Base-by-base conservation (phyloP, 2,113 vertebrate genomes). In the Podarcis muralis region DNA sequence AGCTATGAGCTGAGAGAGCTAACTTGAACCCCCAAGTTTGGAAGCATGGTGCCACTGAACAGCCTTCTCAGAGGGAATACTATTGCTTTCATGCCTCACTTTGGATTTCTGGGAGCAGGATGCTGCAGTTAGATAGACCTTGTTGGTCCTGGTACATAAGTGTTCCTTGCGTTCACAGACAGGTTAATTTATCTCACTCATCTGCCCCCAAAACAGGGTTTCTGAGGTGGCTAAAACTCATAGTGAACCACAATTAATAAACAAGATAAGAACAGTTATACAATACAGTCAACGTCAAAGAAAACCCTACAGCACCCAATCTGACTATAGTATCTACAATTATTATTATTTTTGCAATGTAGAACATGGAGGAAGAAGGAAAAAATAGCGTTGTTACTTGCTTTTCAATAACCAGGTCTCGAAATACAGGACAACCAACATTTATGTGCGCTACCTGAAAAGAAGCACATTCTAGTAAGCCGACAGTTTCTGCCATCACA, bases 371-470 rank as follows among this genome's bases (percentile, higher is more conserved):
- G 77, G 92, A 90, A 5, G 69, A 62, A 83, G 53, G 18, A 62
- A 25, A 87, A 85, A 71, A 68, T 32, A 84, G 57, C 0, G 71
- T 35, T 85, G 72, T 84, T 91, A 95, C 93, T 94, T 93, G 74
- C 93, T 90, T 95, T 80, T 91, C 66, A 78, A 95, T 53, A 13
- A 0, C 0, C 30, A 92, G 87, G 66, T 37, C n/a, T 65, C 91
- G 95, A 12, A 0, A 1, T 48, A 25, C 0, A 74, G 91, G 59
- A 43, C 95, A 96, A 81, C 90, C 94, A 86, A 94, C 77, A 59
- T 76, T 48, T 74, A 94, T 11, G 68, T 93, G 87, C 81, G 92
- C 82, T 18, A 93, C 68, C 92, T 95, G 37, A 68, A 94, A 88
- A 18, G 32, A 92, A 93, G 25, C 1, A 80, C 30, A 89, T 65